Evolutionary conservation across 2,113 vertebrate genomes (phyloP).

Genomic region (Zosterops japonicus): DNA sequence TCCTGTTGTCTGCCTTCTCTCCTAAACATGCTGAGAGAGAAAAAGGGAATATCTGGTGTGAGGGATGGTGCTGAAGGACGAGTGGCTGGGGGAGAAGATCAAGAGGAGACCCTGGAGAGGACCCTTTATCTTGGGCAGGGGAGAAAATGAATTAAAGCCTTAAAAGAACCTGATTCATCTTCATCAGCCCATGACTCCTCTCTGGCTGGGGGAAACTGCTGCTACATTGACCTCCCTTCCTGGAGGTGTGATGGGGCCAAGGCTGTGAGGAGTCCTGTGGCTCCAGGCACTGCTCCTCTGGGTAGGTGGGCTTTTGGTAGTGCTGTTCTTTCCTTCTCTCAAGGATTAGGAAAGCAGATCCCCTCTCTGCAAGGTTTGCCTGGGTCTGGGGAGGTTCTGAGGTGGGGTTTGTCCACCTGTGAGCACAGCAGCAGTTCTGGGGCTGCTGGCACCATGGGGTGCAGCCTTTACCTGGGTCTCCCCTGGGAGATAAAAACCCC

Average conservation of each 20-base stretch:
- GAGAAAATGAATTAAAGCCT: background rate
- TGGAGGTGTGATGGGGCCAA: background rate
- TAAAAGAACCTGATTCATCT: background rate
- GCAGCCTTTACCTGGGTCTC: background rate
- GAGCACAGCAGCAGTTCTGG: background rate
- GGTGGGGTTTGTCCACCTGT: background rate
- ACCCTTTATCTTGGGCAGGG: background rate
- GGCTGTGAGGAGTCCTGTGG: background rate
- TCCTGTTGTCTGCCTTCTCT: background rate
- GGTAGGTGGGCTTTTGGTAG: fast-evolving
- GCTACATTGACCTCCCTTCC: background rate
- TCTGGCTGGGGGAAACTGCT: background rate
- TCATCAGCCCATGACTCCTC: background rate
- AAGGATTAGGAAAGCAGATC: background rate
- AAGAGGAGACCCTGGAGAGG: background rate
- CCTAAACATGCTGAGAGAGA: background rate
- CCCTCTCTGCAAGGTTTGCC: background rate
- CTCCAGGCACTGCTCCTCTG: background rate
- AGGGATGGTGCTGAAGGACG: background rate
- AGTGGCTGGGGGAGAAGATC: background rate
- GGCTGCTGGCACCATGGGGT: background rate
- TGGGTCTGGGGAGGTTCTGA: background rate
- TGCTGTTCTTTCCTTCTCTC: background rate
- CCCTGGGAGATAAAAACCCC: background rate
- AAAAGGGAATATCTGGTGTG: background rate